Percentiles rank a stretch among this genome's conserved stretches.
Evolutionary conservation across 1,140 invertebrate genomes (phyloP).

Genomic region (Harpegnathos saltator): DNA sequence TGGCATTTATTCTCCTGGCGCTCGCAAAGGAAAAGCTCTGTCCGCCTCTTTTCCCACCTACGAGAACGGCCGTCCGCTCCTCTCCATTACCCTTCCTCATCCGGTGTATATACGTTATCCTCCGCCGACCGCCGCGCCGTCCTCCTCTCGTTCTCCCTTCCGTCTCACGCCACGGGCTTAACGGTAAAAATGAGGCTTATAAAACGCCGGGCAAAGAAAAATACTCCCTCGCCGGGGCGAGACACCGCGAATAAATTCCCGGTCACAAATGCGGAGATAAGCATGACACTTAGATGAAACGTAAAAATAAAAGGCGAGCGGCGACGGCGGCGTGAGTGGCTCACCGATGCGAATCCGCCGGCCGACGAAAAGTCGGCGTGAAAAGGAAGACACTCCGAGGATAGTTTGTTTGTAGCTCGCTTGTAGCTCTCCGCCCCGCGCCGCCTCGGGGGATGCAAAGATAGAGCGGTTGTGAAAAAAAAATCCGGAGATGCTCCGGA

Average conservation of each 20-base stretch:
- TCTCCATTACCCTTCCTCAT: conserved; percentile 36
- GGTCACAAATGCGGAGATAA: conserved; percentile 54
- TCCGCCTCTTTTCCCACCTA: conserved; percentile 23
- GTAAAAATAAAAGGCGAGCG: conserved; percentile 36
- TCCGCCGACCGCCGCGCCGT: not conserved
- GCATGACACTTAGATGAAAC: conserved; percentile 45
- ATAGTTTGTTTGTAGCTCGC: too few relatives aligned
- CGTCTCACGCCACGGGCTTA: conserved; percentile 37
- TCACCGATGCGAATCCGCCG: too few relatives aligned
- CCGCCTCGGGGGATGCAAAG: too few relatives aligned
- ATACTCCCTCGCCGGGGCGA: conserved; percentile 48
- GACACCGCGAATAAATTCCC: conserved; percentile 46
- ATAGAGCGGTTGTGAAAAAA: too few relatives aligned
- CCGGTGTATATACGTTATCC: conserved; percentile 50
- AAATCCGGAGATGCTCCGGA: too few relatives aligned
- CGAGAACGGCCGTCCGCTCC: conserved; percentile 26
- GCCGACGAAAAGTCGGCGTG: too few relatives aligned
- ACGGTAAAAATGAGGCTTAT: conserved; percentile 64
- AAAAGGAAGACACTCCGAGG: too few relatives aligned
- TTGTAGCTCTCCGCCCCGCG: too few relatives aligned
- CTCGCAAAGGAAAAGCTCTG: conserved; percentile 50
- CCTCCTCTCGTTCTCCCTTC: conserved; percentile 10
- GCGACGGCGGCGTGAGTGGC: not conserved
- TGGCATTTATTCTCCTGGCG: conserved; percentile 70
- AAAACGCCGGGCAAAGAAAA: conserved; percentile 59